These are phyloP conservation scores for Tapirus terrestris DNA, from an alignment of 2,113 vertebrate genomes.

Conservation along the genomic window DNA sequence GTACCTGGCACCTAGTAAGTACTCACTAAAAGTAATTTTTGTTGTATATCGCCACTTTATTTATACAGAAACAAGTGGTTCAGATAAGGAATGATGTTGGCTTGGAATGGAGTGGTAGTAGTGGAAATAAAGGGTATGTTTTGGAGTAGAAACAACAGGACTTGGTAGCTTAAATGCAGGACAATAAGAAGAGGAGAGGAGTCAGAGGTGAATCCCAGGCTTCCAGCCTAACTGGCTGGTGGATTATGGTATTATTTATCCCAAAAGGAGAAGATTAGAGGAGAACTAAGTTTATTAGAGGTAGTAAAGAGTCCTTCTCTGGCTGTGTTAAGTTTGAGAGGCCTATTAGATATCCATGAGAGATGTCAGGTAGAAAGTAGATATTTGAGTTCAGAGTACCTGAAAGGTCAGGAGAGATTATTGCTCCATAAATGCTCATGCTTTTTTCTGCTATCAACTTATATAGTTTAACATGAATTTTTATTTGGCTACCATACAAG, in stretches of 20 bases:
- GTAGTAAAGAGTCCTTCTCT: background rate
- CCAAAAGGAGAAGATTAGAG: background rate
- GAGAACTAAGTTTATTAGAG: conserved; percentile 7
- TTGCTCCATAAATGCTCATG: background rate
- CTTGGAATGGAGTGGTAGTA: background rate
- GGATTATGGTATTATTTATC: background rate
- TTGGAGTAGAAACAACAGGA: background rate
- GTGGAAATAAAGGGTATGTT: background rate
- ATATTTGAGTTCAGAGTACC: conserved; percentile 28
- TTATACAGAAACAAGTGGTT: conserved; percentile 16
- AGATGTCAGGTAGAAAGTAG: conserved; percentile 40
- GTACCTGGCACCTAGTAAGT: background rate
- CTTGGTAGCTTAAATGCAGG: conserved; percentile 28
- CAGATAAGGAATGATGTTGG: background rate
- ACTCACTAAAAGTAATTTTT: background rate
- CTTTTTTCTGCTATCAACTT: conserved; percentile 15
- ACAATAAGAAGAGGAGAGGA: background rate
- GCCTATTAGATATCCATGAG: background rate
- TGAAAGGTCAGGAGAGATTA: background rate
- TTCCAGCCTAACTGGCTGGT: background rate
- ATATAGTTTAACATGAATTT: conserved; percentile 25
- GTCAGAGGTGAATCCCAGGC: background rate
- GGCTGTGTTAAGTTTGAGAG: conserved; percentile 8
- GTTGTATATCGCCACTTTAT: background rate
- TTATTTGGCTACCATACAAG: conserved; percentile 4